Base-by-base conservation (phyloP, 1,140 invertebrate species). In the Campoletis sonorensis region DNA sequence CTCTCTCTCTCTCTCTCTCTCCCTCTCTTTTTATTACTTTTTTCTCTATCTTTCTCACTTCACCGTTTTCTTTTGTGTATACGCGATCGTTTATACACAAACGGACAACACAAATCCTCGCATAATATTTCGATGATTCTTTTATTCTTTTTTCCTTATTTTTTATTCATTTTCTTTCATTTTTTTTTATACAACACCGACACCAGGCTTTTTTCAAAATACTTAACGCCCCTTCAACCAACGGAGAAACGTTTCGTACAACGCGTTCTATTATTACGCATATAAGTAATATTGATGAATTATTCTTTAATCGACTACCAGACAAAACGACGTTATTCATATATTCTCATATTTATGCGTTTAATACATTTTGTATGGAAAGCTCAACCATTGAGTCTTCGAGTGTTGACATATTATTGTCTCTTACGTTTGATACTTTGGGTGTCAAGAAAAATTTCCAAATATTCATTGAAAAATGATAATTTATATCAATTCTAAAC, bases 181-280 rank as follows among this genome's bases (percentile, higher is more conserved):
- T 11, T 13, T 45, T 73, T 73, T 73, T 73, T 51, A 73, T 73
- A 40, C 71, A 73, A 73, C 71, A 37, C 37, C n/a, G 40, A n/a
- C 40, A 11, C 40, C 40, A 45, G 8, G 8, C n/a, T 4, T 23
- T 10, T 58, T 30, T 37, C 37, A 58, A 13, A 30, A 79, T 79
- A 84, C 67, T 4, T 33, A 86, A 90, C 89, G 90, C 89, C 89
- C 87, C 87, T 87, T 88, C 84, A 61, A 81, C 84, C 79, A 83
- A 82, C 83, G 83, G 68, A 78, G 23, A 16, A 16, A 71, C 54
- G 54, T 10, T 58, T 58, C 8, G 16, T 58, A n/a, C 54, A n/a
- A 58, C 54, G 10, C 54, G 18, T 21, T 4, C 54, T 4, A 58
- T n/a, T 21, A 23, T 21, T 58, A 2, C 21, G 1, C 40, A 45